Evolutionary conservation across 2,797 vertebrate genomes (phyloP).

Genomic region (Urosaurus nigricauda): DNA sequence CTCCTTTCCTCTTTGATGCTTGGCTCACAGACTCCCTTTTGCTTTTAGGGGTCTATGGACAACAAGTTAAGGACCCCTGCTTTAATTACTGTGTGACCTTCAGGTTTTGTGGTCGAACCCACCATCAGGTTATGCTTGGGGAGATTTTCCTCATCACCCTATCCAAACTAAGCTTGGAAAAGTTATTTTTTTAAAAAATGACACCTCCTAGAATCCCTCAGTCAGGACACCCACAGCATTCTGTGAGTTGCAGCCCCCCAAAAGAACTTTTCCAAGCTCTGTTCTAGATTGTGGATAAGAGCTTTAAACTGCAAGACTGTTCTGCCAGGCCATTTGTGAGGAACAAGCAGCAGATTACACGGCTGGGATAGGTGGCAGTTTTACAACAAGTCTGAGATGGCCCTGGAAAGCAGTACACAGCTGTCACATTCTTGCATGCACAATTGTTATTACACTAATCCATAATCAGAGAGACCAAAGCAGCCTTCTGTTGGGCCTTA

Average conservation of each 20-base stretch:
- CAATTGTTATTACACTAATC: conserved; percentile 23
- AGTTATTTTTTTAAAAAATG: not conserved
- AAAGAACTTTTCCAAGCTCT: not conserved
- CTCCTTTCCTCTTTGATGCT: too few species aligned
- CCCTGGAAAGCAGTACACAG: conserved; percentile 14
- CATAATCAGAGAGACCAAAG: not conserved
- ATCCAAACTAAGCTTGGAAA: not conserved
- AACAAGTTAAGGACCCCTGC: too few species aligned
- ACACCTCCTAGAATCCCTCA: not conserved
- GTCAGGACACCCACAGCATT: not conserved
- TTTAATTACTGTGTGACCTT: not conserved
- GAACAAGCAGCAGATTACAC: not conserved
- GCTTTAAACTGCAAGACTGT: not conserved
- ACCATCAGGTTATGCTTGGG: not conserved
- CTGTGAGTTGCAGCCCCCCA: not conserved
- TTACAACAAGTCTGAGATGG: not conserved
- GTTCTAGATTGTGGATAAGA: not conserved
- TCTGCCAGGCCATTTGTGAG: not conserved
- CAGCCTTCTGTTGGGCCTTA: conserved; percentile 12
- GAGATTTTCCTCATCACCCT: too few species aligned
- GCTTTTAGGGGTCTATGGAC: too few species aligned
- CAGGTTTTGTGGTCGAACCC: not conserved
- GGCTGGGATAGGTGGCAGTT: not conserved
- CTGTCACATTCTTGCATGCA: conserved; percentile 12
- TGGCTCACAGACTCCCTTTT: too few species aligned